Evolutionary conservation across 2,113 vertebrate species (phyloP).

Genomic region (Oryctolagus cuniculus): DNA sequence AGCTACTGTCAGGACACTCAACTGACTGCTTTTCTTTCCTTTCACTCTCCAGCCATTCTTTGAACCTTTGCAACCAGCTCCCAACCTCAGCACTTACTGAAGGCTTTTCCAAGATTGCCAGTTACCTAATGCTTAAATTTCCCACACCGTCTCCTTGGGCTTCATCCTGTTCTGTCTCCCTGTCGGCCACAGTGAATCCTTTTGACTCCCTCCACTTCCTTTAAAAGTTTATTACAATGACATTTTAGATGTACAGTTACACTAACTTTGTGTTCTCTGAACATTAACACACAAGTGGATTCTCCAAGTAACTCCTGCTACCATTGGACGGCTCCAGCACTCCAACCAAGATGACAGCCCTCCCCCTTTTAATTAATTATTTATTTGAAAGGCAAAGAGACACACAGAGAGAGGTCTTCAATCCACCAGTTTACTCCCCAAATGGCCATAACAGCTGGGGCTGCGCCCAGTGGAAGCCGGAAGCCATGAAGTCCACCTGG

Average conservation of each 20-base stretch:
- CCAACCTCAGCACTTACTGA: not conserved
- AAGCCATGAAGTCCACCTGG: no score
- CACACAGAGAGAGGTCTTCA: no score
- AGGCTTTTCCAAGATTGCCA: not conserved
- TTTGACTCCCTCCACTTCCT: not conserved
- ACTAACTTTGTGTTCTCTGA: not conserved
- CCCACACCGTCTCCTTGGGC: not conserved
- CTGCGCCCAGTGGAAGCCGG: no score
- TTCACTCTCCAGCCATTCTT: not conserved
- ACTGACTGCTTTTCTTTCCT: not conserved
- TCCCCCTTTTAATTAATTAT: no score
- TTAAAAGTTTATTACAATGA: not conserved
- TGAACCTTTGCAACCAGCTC: not conserved
- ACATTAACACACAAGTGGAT: not conserved
- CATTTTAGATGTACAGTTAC: not conserved
- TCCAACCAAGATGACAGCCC: no score
- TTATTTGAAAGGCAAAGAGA: no score
- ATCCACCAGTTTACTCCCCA: no score
- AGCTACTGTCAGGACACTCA: not conserved
- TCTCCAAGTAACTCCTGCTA: not conserved
- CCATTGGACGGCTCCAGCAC: not conserved
- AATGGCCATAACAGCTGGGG: no score
- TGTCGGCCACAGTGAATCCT: not conserved
- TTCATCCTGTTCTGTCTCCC: not conserved
- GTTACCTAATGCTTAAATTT: not conserved